Evolutionary conservation across 2,888 invertebrate species (phyloP).

Genomic region (Lamellibrachia columna): DNA sequence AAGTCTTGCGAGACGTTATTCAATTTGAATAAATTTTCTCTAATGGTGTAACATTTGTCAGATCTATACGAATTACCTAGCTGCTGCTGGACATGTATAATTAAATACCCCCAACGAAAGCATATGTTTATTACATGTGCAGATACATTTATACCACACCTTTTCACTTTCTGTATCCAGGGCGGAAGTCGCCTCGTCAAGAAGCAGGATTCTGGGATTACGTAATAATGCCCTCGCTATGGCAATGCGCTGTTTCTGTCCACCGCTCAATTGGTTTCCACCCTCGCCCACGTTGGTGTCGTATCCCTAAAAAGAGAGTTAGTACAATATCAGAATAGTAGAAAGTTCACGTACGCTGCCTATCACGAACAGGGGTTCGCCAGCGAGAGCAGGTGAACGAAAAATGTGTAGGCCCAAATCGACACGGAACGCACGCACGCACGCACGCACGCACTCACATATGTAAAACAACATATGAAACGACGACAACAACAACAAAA

Average conservation of each 20-base stretch:
- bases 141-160: conserved; percentile 39
- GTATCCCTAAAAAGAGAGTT: conserved; percentile 50
- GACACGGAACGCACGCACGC: too few relatives aligned
- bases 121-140: neutral
- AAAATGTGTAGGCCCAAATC: neutral
- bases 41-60: neutral
- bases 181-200: conserved; percentile 68
- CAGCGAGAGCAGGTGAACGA: neutral
- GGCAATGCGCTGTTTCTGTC: conserved; percentile 70
- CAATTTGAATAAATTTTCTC: neutral
- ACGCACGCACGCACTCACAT: too few relatives aligned
- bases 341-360: neutral
- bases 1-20: neutral
- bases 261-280: conserved; percentile 67
- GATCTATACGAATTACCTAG: neutral
- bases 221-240: conserved; percentile 82
- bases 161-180: conserved; percentile 65
- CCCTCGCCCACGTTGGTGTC: conserved; percentile 62
- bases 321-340: neutral
- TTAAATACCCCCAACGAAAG: too few relatives aligned
- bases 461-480: too few relatives aligned
- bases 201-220: conserved; percentile 70
- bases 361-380: neutral
- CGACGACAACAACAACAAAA: too few relatives aligned
- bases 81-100: neutral